Base-by-base conservation (phyloP, 92 coral and sea anemone genomes). In the Hydrozoanthus gracilis region DNA sequence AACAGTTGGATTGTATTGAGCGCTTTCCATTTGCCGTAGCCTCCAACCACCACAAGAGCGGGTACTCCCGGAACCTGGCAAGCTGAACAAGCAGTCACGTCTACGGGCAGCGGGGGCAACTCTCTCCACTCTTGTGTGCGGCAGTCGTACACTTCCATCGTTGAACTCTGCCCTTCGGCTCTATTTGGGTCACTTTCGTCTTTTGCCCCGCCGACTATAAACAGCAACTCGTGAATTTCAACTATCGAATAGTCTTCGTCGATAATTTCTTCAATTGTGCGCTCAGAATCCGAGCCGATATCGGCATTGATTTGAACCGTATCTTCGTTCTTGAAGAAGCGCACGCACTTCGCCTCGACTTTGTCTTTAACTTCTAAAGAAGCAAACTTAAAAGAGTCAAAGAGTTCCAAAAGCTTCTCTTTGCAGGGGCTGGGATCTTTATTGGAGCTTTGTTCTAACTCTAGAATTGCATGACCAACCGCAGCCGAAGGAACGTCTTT, bases 21-120 rank as follows among this genome's bases (percentile, higher is more conserved):
- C 3, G 98, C 96, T 50, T 68, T 91, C 98, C 98, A 95, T 65
- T 90, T 93, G 17, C 94, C 98, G 73, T 91, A 94, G 45, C 98
- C 98, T 5, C 98, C 98, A 7, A 93, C 86, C 3, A 94, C 98
- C 14, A 94, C 49, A 1, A 94, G 60, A 6, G 94, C 98, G 18
- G 98, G 98, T 4, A 94, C 78, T 13, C 94, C 73, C 10, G 83
- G 83, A n/a, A 77, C 74, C 44, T 76, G 89, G 46, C 82, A 85
- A 6, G 98, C 98, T 13, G 89, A 88, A 51, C 98, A 94, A 45
- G 98, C 98, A n/a, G 98, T 94, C 4, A 92, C 92, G 56, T 89
- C 82, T 50, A 92, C 79, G 13, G 98, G 98, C 48, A 94, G 86
- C 3, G 98, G 95, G 3, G 89, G 89, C 13, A 92, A 80, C 4